These are phyloP conservation scores for Hydrolagus colliei DNA, from an alignment of 2,797 vertebrate species.

Conservation along the genomic window DNA sequence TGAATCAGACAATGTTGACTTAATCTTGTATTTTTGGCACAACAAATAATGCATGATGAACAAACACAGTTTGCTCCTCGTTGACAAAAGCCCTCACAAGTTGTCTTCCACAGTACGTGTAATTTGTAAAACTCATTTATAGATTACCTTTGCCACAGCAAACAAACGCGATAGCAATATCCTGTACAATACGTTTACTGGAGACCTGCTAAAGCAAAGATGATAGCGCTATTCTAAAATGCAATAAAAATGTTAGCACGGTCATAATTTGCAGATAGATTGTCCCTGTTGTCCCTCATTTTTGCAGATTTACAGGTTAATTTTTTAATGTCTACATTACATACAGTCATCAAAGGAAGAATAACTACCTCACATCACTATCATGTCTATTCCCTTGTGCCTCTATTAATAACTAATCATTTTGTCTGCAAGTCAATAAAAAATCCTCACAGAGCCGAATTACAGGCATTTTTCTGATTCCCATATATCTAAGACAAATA, in stretches of 20 bases:
- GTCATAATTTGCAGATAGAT: neutral
- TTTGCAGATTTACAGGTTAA: neutral
- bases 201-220: conserved; percentile 12
- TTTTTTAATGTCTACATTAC: neutral
- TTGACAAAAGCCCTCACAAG: conserved; percentile 19
- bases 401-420: conserved; percentile 24
- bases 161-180: conserved; percentile 12
- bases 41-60: conserved; percentile 16
- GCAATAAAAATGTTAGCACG: conserved; percentile 5
- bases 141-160: conserved; percentile 19
- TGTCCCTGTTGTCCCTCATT: neutral
- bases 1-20: conserved; percentile 13
- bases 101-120: neutral
- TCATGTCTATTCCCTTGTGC: conserved; percentile 8
- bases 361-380: neutral
- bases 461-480: conserved; percentile 48
- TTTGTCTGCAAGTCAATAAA: conserved; percentile 29
- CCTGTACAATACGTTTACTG: conserved; percentile 9
- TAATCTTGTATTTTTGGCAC: conserved; percentile 11
- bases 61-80: conserved; percentile 24
- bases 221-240: neutral
- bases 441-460: conserved; percentile 20
- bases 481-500: conserved; percentile 72
- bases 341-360: no score
- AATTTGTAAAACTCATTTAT: conserved; percentile 30